phyloP scores from a whole-genome alignment of 1,140 invertebrate species.

The Aphidius gifuensis region DNA sequence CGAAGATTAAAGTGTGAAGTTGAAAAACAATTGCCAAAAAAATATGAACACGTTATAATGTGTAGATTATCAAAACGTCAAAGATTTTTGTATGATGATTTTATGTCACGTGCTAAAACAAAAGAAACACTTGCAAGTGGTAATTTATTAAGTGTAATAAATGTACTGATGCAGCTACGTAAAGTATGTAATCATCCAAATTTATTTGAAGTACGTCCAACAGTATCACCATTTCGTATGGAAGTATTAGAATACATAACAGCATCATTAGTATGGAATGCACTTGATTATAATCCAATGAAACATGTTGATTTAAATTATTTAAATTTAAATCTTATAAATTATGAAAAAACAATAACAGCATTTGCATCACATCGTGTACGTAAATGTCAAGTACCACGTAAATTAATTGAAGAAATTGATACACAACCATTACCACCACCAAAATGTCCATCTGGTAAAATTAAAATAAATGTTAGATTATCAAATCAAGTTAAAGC shows the following conservation, averaged over 20 bases:
- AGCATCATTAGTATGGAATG: slow-evolving; percentile 68
- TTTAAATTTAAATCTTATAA: slow-evolving; percentile 70
- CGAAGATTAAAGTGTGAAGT: slow-evolving; percentile 95
- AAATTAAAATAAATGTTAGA: slow-evolving; percentile 59
- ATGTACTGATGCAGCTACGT: slow-evolving; percentile 97
- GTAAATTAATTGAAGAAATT: slow-evolving; percentile 74
- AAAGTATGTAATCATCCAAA: slow-evolving; percentile 99
- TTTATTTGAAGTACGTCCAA: slow-evolving; percentile 95
- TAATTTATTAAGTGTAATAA: slow-evolving; percentile 96
- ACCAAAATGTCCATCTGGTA: slow-evolving; percentile 67
- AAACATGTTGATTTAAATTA: slow-evolving; percentile 69
- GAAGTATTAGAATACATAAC: slow-evolving; percentile 70
- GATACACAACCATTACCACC: slow-evolving; percentile 61
- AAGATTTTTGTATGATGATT: slow-evolving; percentile 97
- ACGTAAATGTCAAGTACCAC: slow-evolving; percentile 68
- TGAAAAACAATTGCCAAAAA: slow-evolving; percentile 99
- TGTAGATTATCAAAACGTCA: slow-evolving; percentile 96
- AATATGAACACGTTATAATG: slow-evolving; percentile 96
- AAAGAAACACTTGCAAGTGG: slow-evolving; percentile 93
- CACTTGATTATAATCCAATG: slow-evolving; percentile 76
- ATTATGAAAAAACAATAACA: slow-evolving; percentile 69
- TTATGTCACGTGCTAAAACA: slow-evolving; percentile 96
- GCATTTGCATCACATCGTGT: slow-evolving; percentile 83
- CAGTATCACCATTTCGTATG: slow-evolving; percentile 91
- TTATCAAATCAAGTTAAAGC: slow-evolving; percentile 49